Percentiles rank a stretch among this genome's conserved stretches.
These are phyloP conservation scores for Cremastobaeus sp. DNA, from an alignment of 2,888 invertebrate genomes.

Conservation along the genomic window DNA sequence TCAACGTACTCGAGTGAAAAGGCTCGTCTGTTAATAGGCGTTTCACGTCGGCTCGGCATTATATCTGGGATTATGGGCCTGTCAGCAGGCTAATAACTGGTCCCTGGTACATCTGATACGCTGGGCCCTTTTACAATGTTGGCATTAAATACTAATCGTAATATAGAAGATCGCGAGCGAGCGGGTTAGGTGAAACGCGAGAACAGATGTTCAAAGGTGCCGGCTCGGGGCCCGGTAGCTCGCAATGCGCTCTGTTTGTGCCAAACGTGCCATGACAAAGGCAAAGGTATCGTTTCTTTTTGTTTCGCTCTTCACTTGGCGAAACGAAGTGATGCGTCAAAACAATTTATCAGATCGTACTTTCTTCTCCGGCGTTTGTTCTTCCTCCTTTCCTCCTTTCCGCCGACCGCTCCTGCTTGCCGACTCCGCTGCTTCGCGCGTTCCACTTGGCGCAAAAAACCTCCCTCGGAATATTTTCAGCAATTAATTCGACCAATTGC, in stretches of 20 bases:
- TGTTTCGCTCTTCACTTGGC: conserved; percentile 34
- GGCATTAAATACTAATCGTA: conserved; percentile 77
- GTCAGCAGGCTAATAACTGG: conserved; percentile 77
- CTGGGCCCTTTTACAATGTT: conserved; percentile 74
- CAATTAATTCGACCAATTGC: conserved; percentile 16
- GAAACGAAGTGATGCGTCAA: conserved; percentile 49
- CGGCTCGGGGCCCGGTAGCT: conserved; percentile 60
- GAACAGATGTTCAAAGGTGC: conserved; percentile 68
- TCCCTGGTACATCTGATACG: conserved; percentile 75
- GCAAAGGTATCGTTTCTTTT: conserved; percentile 55
- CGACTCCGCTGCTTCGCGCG: not conserved
- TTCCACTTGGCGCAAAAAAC: not conserved
- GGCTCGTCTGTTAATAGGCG: conserved; percentile 71
- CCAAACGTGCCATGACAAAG: conserved; percentile 54
- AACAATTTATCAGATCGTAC: conserved; percentile 37
- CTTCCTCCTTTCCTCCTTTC: too few species aligned
- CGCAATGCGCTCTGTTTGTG: conserved; percentile 51
- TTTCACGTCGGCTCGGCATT: conserved; percentile 70
- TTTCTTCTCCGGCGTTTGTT: conserved; percentile 5
- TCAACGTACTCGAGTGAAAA: conserved; percentile 64
- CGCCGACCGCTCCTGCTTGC: not conserved
- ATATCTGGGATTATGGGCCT: conserved; percentile 75
- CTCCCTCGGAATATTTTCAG: conserved; percentile 9
- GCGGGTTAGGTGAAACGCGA: conserved; percentile 62
- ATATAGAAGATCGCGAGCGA: conserved; percentile 65